Evolutionary conservation across 2,797 vertebrate species (phyloP), one percentile per base, ranked within the genome.

Genomic region (Tangara arthus): DNA sequence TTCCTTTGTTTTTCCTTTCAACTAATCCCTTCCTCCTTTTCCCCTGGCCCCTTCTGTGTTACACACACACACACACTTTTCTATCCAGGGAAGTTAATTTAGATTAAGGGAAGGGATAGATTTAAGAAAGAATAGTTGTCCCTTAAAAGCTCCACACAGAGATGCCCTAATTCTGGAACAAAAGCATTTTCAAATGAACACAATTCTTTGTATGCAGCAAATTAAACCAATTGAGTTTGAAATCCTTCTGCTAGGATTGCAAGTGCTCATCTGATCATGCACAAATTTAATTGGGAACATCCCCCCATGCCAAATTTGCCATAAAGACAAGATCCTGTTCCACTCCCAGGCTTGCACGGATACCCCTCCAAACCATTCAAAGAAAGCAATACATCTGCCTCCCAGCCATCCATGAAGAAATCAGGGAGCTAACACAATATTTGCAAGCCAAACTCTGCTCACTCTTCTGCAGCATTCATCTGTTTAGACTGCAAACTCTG

Each of bases 11-110:
- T 95, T 95, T 82, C 56, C 86, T 89, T 95, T 88, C 90, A 80
- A 15, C 64, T 96, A 97, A 95, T 92, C 92, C 88, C 86, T 96
- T 95, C 95, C 92, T 95, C 90, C 93, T 87, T 97, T 94, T 93
- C 60, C 61, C 77, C 19, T 8, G 60, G 81, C 73, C 81, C 46
- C 56, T 76, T 93, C 86, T 92, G 77, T 81, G 61, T 81, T 70
- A 60, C 65, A 79, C 26, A 77, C 17, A 94, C 53, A 90, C 63
- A 87, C 50, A 84, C 56, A 69, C 70, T 89, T 79, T 92, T 90
- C 71, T 93, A n/a, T 56, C 47, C 59, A 82, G 60, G 41, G 70
- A 94, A 91, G 64, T 92, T 94, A 90, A 93, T 95, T 90, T 93
- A 89, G 75, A 70, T 92, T 92, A 94, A 92, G 69, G 28, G 78